Percentiles rank a stretch among this genome's conserved stretches.
Conservation (phyloP, 1,140 invertebrate genomes). For the Mamestra configurata region DNA sequence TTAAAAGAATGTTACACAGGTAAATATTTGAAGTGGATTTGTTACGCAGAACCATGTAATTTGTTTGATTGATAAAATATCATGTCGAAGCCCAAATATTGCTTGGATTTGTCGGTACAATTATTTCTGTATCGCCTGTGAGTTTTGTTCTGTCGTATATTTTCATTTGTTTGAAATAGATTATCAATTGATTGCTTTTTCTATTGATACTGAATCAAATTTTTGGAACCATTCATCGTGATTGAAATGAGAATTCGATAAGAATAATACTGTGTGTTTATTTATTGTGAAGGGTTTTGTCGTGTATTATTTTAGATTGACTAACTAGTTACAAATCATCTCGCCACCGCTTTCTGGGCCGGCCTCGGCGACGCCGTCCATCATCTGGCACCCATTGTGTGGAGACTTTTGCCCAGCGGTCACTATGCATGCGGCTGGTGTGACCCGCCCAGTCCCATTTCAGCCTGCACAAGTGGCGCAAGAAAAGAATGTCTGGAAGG, state of each 20-base stretch:
- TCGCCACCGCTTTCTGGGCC: too few species aligned
- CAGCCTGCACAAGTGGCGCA: too few species aligned
- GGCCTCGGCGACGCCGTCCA: too few species aligned
- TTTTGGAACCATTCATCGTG: not conserved
- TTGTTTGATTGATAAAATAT: conserved; percentile 35
- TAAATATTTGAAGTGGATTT: conserved; percentile 11
- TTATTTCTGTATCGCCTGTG: not conserved
- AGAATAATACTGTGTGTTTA: not conserved
- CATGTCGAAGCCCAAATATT: not conserved
- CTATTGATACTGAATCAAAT: conserved; percentile 1
- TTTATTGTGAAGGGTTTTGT: too few species aligned
- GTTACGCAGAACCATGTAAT: not conserved
- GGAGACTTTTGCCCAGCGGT: too few species aligned
- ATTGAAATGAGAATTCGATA: not conserved
- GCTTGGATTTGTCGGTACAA: conserved; percentile 12
- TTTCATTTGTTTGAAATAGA: conserved; percentile 17
- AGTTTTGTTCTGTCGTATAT: not conserved
- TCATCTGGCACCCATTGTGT: too few species aligned
- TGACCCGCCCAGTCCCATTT: too few species aligned
- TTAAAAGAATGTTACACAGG: conserved; percentile 16
- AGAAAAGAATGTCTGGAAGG: too few species aligned
- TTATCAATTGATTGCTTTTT: conserved; percentile 22
- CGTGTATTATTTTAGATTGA: too few species aligned
- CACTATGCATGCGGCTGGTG: too few species aligned
- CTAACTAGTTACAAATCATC: too few species aligned